Evolutionary conservation across 2,113 vertebrate genomes (phyloP).

Genomic region (Chloroceryle aenea): DNA sequence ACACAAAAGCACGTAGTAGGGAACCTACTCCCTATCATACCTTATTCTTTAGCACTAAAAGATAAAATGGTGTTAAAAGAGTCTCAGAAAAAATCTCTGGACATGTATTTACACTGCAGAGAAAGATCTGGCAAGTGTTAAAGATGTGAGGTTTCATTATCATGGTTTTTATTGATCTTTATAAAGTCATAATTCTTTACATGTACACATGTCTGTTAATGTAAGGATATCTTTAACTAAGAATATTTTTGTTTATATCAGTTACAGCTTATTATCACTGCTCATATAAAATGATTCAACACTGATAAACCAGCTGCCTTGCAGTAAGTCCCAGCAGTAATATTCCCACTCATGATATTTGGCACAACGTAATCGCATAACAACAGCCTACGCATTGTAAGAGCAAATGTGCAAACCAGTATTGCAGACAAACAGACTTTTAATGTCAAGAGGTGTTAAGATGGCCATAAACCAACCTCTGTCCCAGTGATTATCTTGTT

Average conservation of each 20-base stretch:
- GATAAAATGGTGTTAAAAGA: background rate
- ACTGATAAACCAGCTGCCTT: background rate
- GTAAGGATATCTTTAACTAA: background rate
- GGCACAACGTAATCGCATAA: background rate
- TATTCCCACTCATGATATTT: fast-evolving
- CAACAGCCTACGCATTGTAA: background rate
- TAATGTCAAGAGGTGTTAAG: background rate
- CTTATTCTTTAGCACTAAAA: background rate
- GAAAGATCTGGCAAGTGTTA: background rate
- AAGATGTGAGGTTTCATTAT: background rate
- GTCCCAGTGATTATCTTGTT: background rate
- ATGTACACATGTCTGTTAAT: fast-evolving
- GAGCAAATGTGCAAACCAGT: background rate
- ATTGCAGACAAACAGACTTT: background rate
- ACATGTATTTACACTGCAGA: background rate
- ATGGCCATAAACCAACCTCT: background rate
- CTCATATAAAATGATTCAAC: background rate
- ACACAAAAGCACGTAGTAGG: background rate
- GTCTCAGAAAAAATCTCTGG: background rate
- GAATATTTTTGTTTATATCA: background rate
- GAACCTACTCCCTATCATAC: background rate
- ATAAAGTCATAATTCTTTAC: background rate
- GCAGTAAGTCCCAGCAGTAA: background rate
- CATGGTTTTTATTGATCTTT: background rate
- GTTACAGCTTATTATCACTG: background rate